A percentile compares a stretch with the other conserved stretches of the same genome.
These are phyloP conservation scores for Octodonta nipae DNA, from an alignment of 2,888 invertebrate species.

Conservation along the genomic window DNA sequence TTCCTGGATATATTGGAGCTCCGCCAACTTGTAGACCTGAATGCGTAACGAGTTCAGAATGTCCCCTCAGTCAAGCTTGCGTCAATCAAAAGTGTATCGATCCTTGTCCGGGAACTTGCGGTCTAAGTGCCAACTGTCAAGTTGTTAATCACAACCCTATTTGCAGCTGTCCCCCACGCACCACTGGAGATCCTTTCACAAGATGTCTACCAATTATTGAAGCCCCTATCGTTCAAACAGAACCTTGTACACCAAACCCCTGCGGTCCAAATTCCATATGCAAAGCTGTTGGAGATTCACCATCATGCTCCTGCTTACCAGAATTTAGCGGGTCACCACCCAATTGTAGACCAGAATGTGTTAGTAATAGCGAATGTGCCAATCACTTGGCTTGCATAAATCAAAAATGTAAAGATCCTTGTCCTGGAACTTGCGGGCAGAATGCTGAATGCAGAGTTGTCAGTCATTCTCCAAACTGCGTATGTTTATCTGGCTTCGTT, in stretches of 20 bases:
- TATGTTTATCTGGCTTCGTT: slow-evolving; percentile 43
- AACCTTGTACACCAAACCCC: slow-evolving; percentile 60
- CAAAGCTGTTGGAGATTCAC: slow-evolving; percentile 37
- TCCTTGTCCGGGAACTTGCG: slow-evolving; percentile 61
- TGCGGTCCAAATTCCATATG: slow-evolving; percentile 56
- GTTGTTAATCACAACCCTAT: slow-evolving; percentile 67
- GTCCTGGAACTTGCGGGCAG: slow-evolving; percentile 59
- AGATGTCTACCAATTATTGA: slow-evolving; percentile 42
- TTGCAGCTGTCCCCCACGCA: slow-evolving; percentile 57
- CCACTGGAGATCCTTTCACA: slow-evolving; percentile 42
- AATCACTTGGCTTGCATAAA: slow-evolving; percentile 57
- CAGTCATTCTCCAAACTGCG: slow-evolving; percentile 58
- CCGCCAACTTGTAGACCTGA: slow-evolving; percentile 64
- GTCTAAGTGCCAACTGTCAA: slow-evolving; percentile 55
- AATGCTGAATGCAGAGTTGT: slow-evolving; percentile 58
- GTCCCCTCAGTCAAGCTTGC: slow-evolving; percentile 54
- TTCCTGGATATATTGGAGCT: slow-evolving; percentile 53
- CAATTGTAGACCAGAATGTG: slow-evolving; percentile 60
- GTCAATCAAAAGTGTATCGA: slow-evolving; percentile 60
- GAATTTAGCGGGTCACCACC: slow-evolving; percentile 51
- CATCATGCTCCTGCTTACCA: slow-evolving; percentile 47
- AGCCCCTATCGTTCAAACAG: slow-evolving; percentile 20
- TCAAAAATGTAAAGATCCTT: slow-evolving; percentile 63
- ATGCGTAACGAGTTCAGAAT: slow-evolving; percentile 59
- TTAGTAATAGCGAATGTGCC: slow-evolving; percentile 57